A percentile compares a stretch with the other conserved stretches of the same genome.
Evolutionary conservation across 2,888 invertebrate species (phyloP).

Genomic region (Cosmopolites sordidus): DNA sequence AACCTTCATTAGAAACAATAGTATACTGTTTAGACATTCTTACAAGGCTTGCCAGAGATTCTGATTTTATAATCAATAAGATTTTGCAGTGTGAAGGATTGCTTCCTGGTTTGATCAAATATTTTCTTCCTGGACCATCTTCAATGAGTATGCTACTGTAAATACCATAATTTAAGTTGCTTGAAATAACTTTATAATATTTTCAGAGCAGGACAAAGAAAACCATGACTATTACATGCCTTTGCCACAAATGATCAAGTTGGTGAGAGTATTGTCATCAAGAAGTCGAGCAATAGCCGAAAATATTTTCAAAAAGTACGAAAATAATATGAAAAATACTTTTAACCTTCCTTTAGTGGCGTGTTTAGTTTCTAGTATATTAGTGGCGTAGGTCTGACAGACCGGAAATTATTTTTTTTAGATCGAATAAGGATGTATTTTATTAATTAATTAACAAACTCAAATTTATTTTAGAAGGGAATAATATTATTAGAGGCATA

Average conservation of each 20-base stretch:
- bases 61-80: slow-evolving; percentile 59
- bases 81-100: slow-evolving; percentile 63
- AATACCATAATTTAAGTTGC: not conserved
- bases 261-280: slow-evolving; percentile 66
- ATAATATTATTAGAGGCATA: too few species aligned
- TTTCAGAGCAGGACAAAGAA: slow-evolving; percentile 11
- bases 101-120: slow-evolving; percentile 55
- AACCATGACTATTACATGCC: slow-evolving; percentile 61
- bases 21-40: slow-evolving; percentile 74
- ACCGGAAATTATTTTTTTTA: too few species aligned
- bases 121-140: slow-evolving; percentile 55
- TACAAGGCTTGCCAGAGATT: slow-evolving; percentile 74
- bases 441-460: too few species aligned
- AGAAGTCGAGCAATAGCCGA: slow-evolving; percentile 56
- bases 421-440: too few species aligned
- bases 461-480: too few species aligned
- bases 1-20: slow-evolving; percentile 68
- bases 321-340: slow-evolving; percentile 24
- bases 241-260: slow-evolving; percentile 64
- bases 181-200: not conserved
- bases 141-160: slow-evolving; percentile 9
- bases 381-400: too few species aligned
- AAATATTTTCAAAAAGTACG: slow-evolving; percentile 51
- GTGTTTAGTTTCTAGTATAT: too few species aligned
- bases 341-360: too few species aligned